Base-by-base conservation (phyloP, 2,888 invertebrate species). In the Druceiella hillmani region DNA sequence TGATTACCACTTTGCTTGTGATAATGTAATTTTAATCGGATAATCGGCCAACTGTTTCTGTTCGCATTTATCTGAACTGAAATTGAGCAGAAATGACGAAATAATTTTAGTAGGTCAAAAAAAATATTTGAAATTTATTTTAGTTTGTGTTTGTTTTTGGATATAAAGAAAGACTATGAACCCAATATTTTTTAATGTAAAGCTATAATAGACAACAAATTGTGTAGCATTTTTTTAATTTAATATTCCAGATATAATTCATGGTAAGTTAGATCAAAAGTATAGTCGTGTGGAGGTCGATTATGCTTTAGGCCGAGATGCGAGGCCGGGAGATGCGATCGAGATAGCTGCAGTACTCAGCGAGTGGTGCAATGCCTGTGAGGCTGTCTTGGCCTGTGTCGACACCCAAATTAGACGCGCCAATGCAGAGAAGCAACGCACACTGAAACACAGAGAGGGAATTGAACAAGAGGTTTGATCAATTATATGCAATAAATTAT, bases 241-340 rank as follows among this genome's bases (percentile, higher is more conserved):
- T 34, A 30, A 43, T 13, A 52, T 56, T 70, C 1, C 64, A 82
- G 91, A 92, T 59, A 90, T 97, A 49, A 92, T 95, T 51, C 90
- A 90, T 50, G 97, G 95, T 2, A 97, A 95, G 66, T 67, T 98
- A 47, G 97, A 97, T 63, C 97, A 97, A 61, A 90, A 91, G 56
- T 91, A 93, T 61, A 87, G 88, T 50, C 85, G 87, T 46, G 72
- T 97, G 22, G 95, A 97, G 65, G 85, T 97, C 1, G 95, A 97
- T 59, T 93, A 88, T 52, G 92, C 95, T 0, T 79, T 95, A 20
- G 95, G 95, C 0, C 75, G 97, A 11, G 97, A 98, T 56, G 93
- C 95, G 17, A 78, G 86, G 20, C 78, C 85, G 0, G 87, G 85
- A 34, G 90, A 93, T 56, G 79, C 94, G 0, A 76, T 82, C 7